Percentiles rank a stretch among this genome's conserved stretches.
phyloP scores from a whole-genome alignment of 1,140 invertebrate genomes.

The Nymphalis io region DNA sequence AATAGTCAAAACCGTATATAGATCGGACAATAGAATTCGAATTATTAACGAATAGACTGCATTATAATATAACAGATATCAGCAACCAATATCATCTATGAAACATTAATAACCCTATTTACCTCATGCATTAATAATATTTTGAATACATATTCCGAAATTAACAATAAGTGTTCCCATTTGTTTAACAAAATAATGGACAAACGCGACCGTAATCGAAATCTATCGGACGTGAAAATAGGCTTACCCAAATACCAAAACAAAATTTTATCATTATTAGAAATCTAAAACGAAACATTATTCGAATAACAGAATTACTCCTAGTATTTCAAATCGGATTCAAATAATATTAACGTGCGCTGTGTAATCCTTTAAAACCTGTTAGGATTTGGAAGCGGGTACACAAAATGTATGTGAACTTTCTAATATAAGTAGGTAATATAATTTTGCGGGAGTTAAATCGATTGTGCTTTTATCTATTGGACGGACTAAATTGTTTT shows the following conservation, averaged over 20 bases:
- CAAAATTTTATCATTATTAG: conserved; percentile 58
- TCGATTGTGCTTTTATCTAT: conserved; percentile 68
- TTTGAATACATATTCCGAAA: conserved; percentile 23
- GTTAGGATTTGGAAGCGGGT: conserved; percentile 50
- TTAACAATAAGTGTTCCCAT: conserved; percentile 29
- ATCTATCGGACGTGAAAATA: conserved; percentile 44
- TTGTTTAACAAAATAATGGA: conserved; percentile 35
- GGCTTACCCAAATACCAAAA: conserved; percentile 42
- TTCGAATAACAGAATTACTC: conserved; percentile 53
- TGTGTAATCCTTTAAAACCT: conserved; percentile 60
- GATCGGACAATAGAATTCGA: background rate
- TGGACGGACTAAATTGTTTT: conserved; percentile 62
- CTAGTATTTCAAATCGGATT: conserved; percentile 59
- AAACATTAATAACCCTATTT: conserved; percentile 7
- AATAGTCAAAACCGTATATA: no score
- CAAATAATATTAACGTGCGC: conserved; percentile 63
- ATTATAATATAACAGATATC: background rate
- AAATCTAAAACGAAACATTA: conserved; percentile 54
- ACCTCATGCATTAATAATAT: conserved; percentile 19
- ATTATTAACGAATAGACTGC: background rate
- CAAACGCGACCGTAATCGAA: conserved; percentile 34
- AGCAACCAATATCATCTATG: background rate
- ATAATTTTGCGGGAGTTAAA: conserved; percentile 56
- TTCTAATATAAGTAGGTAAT: conserved; percentile 51
- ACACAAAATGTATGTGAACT: conserved; percentile 46